Evolutionary conservation across 2,113 vertebrate species (phyloP).

Genomic region (Ifrita kowaldi): DNA sequence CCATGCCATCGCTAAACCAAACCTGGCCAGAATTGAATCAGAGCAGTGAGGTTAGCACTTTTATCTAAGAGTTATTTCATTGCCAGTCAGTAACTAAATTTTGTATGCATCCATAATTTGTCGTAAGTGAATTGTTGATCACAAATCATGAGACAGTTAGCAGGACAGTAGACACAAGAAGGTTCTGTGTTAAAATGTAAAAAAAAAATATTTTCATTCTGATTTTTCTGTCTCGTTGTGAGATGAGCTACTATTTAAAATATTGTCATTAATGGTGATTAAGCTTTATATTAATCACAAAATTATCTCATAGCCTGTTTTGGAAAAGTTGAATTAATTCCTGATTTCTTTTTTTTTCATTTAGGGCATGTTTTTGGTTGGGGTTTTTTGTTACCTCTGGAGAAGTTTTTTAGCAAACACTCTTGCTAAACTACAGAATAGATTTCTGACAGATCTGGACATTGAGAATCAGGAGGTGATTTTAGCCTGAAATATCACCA

Average conservation of each 20-base stretch:
- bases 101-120: background rate
- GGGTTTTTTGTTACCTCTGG: background rate
- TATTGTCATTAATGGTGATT: background rate
- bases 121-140: background rate
- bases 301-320: background rate
- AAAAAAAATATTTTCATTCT: background rate
- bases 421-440: background rate
- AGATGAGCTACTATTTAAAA: background rate
- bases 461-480: background rate
- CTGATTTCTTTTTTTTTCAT: background rate
- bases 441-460: background rate
- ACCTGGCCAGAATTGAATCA: slow-evolving; percentile 98
- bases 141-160: background rate
- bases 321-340: background rate
- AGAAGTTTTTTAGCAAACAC: background rate
- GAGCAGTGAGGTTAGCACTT: slow-evolving; percentile 90
- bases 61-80: slow-evolving; percentile 13
- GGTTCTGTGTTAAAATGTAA: background rate
- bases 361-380: background rate
- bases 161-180: background rate
- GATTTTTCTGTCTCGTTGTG: background rate
- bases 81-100: background rate
- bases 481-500: background rate
- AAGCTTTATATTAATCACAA: background rate
- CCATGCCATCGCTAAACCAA: slow-evolving; percentile 98